Evolutionary conservation across 2,888 invertebrate genomes (phyloP), one percentile per base, ranked within the genome.

Genomic region (Scaptomyza parva): DNA sequence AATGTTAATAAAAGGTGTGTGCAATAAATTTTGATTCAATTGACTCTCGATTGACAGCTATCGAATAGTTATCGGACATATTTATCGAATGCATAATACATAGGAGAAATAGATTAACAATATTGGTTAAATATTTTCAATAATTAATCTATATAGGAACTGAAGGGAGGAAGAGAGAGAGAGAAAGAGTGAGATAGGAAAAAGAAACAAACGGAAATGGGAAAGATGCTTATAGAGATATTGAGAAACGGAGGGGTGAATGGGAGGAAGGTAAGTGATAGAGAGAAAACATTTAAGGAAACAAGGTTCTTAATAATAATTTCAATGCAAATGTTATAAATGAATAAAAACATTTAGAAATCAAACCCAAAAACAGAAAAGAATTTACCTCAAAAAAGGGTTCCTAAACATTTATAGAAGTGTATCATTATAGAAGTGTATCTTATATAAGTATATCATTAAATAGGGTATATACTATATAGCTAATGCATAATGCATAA

Each of bases 31-130:
- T 80, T 80, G 65, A 79, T 75, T 82, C 68, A 44, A n/a, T n/a
- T n/a, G n/a, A n/a, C n/a, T n/a, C 53, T 45, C 67, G 70, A 51
- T 55, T 75, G 65, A 71, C 65, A 82, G 63, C 63, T 69, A 70
- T 70, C 67, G 75, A 77, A 73, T 64, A 60, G 73, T 77, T 80
- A 82, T 81, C 85, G 64, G 65, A 67, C 58, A 67, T 44, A 54
- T 64, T 57, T 62, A 81, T 66, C 65, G 64, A 70, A 67, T 58
- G 40, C 28, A 33, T 20, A 59, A 28, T 51, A 57, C 62, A 48
- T n/a, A n/a, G n/a, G n/a, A n/a, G n/a, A n/a, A n/a, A n/a, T n/a
- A n/a, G n/a, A n/a, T n/a, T 62, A 47, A 61, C 26, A 41, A 22
- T 41, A 17, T 17, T 24, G 24, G 62, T 14, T 33, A 33, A 20